Evolutionary conservation across 1,140 invertebrate genomes (phyloP), one percentile per base, ranked within the genome.

Genomic region (Galleria mellonella): DNA sequence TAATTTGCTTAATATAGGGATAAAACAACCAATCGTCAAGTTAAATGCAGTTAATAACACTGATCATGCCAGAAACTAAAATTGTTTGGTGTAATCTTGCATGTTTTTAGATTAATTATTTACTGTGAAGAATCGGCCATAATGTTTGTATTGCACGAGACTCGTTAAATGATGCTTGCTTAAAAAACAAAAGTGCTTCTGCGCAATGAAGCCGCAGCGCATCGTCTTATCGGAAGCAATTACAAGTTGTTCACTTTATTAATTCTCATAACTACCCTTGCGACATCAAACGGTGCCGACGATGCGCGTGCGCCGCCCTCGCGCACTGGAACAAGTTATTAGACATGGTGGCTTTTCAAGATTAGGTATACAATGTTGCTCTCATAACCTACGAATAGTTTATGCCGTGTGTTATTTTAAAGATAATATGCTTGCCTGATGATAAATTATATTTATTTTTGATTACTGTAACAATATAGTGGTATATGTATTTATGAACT

Each of bases 241-340:
- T 83, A 84, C 72, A 72, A 47, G 71, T 65, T 64, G 69, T 57
- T 66, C 59, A 53, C 65, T 83, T 83, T 84, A 84, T 84, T 84
- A 84, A 84, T 84, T 84, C 83, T 65, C 81, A 81, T 84, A 84
- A 84, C 78, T 81, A 81, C 72, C 71, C 67, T 62, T 53, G 51
- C 47, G 52, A 83, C 70, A 72, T 84, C 77, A 84, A 83, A 84
- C 72, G 50, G 49, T 33, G 56, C 75, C 77, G 73, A 33, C 17
- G 47, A 23, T 43, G 62, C 57, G 67, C 54, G 55, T 55, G 55
- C 57, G 64, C 51, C 44, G 60, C 52, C 46, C 27, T 31, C 31
- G 28, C 4, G 1, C 2, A 36, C 32, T 45, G 50, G 46, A 14
- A 9, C 32, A 75, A 75, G 62, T 55, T 1, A 65, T 9, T 32